Evolutionary conservation across 2,888 invertebrate genomes (phyloP).

Genomic region (Scaptomyza tumidula): DNA sequence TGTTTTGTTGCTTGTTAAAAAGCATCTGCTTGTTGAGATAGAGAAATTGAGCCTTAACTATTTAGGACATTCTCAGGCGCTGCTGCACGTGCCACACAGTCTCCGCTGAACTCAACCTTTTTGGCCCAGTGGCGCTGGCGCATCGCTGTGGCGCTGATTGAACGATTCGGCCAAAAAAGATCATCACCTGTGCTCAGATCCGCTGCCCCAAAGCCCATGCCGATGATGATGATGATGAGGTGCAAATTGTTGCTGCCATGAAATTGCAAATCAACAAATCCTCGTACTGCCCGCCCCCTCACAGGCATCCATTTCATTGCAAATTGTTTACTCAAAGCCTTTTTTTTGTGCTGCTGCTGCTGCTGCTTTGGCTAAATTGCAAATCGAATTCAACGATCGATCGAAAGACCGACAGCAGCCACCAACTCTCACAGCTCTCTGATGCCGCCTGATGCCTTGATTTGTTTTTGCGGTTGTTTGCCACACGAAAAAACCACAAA

Average conservation of each 20-base stretch:
- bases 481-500: constrained; percentile 38
- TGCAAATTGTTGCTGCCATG: constrained; percentile 79
- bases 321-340: constrained; percentile 76
- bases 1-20: constrained; percentile 18
- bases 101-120: constrained; percentile 46
- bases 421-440: not conserved
- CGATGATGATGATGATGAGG: constrained; percentile 72
- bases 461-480: constrained; percentile 77
- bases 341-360: too few relatives aligned
- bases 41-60: constrained; percentile 56
- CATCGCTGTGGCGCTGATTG: constrained; percentile 60
- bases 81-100: constrained; percentile 70
- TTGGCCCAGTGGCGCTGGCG: constrained; percentile 43
- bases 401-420: constrained; percentile 1
- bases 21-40: constrained; percentile 34
- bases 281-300: constrained; percentile 23
- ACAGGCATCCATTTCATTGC: constrained; percentile 69
- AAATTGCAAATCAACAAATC: constrained; percentile 75
- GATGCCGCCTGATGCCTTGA: constrained; percentile 48
- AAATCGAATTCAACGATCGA: constrained; percentile 49
- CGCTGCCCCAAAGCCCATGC: constrained; percentile 17
- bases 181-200: constrained; percentile 57
- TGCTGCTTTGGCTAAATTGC: constrained; percentile 45
- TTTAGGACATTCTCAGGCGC: constrained; percentile 65
- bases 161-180: constrained; percentile 68